A percentile compares a stretch with the other conserved stretches of the same genome.
These are phyloP conservation scores for Mugil cephalus DNA, from an alignment of 2,113 vertebrate genomes.

Conservation along the genomic window DNA sequence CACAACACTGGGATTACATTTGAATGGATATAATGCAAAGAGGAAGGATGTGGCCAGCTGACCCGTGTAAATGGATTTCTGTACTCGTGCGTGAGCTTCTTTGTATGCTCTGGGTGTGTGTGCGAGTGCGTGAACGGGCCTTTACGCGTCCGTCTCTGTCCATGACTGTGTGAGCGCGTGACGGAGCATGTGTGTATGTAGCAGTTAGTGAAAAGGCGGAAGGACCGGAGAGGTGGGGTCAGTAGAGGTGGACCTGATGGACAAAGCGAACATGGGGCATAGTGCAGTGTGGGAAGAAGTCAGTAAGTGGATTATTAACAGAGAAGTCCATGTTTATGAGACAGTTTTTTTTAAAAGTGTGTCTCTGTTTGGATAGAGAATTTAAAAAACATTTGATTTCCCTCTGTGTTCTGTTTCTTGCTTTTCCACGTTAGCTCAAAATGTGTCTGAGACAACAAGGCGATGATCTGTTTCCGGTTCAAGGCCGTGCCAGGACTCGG, in stretches of 20 bases:
- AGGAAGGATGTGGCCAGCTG: background rate
- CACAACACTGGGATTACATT: too few species aligned
- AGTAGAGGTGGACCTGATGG: conserved; percentile 44
- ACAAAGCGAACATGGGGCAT: conserved; percentile 5
- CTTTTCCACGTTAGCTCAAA: background rate
- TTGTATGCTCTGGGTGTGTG: conserved; percentile 35
- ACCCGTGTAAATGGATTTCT: background rate
- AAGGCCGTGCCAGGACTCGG: conserved; percentile 46
- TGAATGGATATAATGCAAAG: background rate
- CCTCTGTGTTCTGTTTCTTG: background rate
- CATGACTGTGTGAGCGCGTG: conserved; percentile 58
- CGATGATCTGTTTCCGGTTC: conserved; percentile 37
- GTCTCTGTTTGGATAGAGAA: background rate
- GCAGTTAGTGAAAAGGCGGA: conserved; percentile 51
- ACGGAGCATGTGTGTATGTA: conserved; percentile 48
- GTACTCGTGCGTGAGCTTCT: conserved; percentile 12
- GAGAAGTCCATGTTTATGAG: background rate
- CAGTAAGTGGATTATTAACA: conserved; percentile 22
- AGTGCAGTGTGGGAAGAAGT: background rate
- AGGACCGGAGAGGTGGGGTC: conserved; percentile 43
- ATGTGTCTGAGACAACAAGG: conserved; percentile 11
- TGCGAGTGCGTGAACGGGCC: conserved; percentile 37
- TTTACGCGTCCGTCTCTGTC: conserved; percentile 24
- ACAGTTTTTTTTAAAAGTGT: background rate
- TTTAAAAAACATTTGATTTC: background rate